Evolutionary conservation across 2,113 vertebrate species (phyloP).

Genomic region (Scytalopus superciliaris): DNA sequence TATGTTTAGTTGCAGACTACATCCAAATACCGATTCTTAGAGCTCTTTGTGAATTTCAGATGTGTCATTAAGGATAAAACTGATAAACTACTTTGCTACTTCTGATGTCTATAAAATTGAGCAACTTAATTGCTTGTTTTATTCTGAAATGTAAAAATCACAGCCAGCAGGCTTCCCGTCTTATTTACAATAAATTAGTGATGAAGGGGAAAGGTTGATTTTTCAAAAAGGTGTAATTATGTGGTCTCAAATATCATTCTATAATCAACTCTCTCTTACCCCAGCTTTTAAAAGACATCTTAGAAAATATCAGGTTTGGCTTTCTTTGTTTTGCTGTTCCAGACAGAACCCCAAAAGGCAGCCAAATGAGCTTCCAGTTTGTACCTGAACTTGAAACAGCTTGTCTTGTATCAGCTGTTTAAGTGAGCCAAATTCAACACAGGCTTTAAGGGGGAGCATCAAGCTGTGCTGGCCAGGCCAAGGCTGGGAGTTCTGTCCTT

Average conservation of each 20-base stretch:
- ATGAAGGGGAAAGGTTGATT: neutral
- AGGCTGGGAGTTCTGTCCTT: neutral
- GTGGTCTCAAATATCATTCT: neutral
- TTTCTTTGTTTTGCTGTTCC: neutral
- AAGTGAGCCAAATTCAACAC: neutral
- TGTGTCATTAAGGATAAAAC: neutral
- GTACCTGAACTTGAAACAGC: neutral
- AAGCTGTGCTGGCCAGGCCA: neutral
- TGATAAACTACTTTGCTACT: neutral
- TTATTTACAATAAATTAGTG: neutral
- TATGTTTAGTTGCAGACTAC: neutral
- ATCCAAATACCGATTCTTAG: neutral
- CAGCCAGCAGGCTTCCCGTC: neutral
- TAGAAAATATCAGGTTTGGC: neutral
- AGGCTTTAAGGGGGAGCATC: neutral
- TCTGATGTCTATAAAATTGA: neutral
- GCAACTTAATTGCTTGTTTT: neutral
- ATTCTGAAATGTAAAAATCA: constrained; percentile 12
- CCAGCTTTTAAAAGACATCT: neutral
- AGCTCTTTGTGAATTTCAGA: neutral
- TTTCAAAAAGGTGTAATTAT: neutral
- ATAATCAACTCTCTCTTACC: neutral
- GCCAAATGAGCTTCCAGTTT: neutral
- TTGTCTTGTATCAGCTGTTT: neutral
- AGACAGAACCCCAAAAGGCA: neutral